Evolutionary conservation across 2,888 invertebrate genomes (phyloP).

Genomic region (Tigriopus californicus): DNA sequence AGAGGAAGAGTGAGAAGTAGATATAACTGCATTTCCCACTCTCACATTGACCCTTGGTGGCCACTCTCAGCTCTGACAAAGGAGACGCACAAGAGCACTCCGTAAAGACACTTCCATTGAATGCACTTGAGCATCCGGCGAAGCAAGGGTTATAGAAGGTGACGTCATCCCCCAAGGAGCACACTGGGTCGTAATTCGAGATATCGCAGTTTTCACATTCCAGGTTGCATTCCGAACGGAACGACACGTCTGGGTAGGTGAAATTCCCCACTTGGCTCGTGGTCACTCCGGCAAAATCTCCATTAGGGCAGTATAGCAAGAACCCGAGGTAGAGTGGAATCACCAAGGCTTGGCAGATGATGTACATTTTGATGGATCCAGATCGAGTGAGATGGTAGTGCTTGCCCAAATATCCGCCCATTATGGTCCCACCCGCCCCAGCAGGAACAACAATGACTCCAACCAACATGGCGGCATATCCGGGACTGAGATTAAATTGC

Average conservation of each 20-base stretch:
- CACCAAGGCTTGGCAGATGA: constrained; percentile 42
- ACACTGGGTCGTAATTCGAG: constrained; percentile 60
- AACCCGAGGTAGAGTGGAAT: constrained; percentile 45
- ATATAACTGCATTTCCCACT: constrained; percentile 32
- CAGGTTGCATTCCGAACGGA: too few relatives aligned
- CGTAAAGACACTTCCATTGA: neutral
- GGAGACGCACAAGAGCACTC: neutral
- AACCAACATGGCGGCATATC: constrained; percentile 45
- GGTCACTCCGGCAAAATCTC: constrained; percentile 53
- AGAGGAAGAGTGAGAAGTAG: constrained; percentile 45
- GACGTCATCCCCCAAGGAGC: constrained; percentile 56
- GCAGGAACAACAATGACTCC: constrained; percentile 64
- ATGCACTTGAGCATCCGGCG: constrained; percentile 49
- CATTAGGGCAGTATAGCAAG: constrained; percentile 49
- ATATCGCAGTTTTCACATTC: constrained; percentile 34
- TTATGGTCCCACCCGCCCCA: constrained; percentile 64
- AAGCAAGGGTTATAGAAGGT: constrained; percentile 91
- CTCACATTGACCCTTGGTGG: neutral
- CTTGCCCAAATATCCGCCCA: constrained; percentile 65
- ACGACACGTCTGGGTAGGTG: too few relatives aligned
- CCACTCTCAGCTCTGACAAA: neutral
- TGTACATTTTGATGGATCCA: constrained; percentile 52
- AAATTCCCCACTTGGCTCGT: constrained; percentile 21
- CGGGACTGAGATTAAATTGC: constrained; percentile 56
- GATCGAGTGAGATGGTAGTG: constrained; percentile 48